Percentiles rank a stretch among this genome's conserved stretches.
phyloP scores from a whole-genome alignment of 2,113 vertebrate genomes.

The Mohoua ochrocephala region DNA sequence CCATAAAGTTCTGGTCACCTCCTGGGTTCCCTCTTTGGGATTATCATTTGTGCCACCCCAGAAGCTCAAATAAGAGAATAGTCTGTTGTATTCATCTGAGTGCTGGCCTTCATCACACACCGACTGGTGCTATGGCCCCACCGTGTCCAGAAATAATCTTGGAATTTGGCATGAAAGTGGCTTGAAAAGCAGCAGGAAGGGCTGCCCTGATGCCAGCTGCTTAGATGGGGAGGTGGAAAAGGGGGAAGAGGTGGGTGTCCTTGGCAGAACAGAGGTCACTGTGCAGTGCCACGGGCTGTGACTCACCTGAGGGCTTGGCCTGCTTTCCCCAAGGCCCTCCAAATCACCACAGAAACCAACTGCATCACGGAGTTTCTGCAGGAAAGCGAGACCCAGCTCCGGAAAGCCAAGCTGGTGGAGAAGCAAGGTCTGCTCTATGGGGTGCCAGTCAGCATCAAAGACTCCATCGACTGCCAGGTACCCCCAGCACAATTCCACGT shows the following conservation, averaged over 20 bases:
- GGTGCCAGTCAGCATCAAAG: constrained; percentile 84
- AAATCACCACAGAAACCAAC: constrained; percentile 73
- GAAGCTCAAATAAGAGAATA: background rate
- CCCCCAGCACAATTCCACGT: accelerated
- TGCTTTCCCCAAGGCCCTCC: constrained; percentile 67
- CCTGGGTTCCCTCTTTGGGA: background rate
- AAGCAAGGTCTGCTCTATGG: constrained; percentile 56
- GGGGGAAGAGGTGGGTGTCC: background rate
- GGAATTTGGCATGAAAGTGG: background rate
- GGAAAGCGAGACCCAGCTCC: constrained; percentile 72
- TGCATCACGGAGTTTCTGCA: constrained; percentile 75
- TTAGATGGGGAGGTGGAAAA: background rate
- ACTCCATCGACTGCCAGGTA: constrained; percentile 78
- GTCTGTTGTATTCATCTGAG: background rate
- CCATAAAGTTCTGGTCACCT: background rate
- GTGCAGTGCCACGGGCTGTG: accelerated
- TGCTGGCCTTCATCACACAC: background rate
- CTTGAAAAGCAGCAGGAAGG: background rate
- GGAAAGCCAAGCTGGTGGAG: constrained; percentile 3
- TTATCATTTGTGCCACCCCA: background rate
- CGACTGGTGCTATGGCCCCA: accelerated
- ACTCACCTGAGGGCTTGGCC: background rate
- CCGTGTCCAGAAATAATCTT: background rate
- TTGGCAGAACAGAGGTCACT: background rate
- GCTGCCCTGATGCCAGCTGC: background rate